Base-by-base conservation (phyloP, 1,140 invertebrate genomes). In the Drosophila azteca region DNA sequence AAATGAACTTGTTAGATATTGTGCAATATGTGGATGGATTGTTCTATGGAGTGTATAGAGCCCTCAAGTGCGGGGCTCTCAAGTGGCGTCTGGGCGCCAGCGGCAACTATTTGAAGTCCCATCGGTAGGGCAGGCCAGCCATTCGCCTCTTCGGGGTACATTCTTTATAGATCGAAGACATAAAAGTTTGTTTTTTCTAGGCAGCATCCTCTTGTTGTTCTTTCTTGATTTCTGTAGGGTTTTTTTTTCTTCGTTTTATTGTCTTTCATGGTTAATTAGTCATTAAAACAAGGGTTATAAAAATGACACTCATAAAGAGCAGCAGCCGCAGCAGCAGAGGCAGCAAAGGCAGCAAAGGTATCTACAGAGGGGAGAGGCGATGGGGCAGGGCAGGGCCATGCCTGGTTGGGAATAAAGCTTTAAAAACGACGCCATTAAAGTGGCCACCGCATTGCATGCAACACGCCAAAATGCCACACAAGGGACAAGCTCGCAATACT, bases 371-470 rank as follows among this genome's bases (percentile, higher is more conserved):
- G 46, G 45, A 53, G 61, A 41, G 44, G 35, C 3, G 24, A 26
- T n/a, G 24, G 51, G 26, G 29, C 6, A 39, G 58, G 58, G 59
- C 26, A 31, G 51, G 41, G 29, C n/a, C n/a, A n/a, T n/a, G n/a
- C n/a, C n/a, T n/a, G 35, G 59, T 31, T 57, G 44, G 17, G 29
- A 49, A 66, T 71, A 79, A 72, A 87, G 74, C 82, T 87, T 87
- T 85, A 88, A 85, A 88, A 73, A 60, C 79, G 76, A 87, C 83
- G 83, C 83, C 83, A 87, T 87, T 87, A 87, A 87, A 87, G 68
- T 52, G 77, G 67, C 61, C 78, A 54, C 48, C 77, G 73, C 68
- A 59, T 82, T 77, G 79, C 79, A 82, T 82, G 79, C 79, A 69
- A 68, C 79, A 82, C 74, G 79, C 68, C 79, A 81, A 73, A 55